phyloP scores from a whole-genome alignment of 2,888 invertebrate species.

The Onchidella celtica region DNA sequence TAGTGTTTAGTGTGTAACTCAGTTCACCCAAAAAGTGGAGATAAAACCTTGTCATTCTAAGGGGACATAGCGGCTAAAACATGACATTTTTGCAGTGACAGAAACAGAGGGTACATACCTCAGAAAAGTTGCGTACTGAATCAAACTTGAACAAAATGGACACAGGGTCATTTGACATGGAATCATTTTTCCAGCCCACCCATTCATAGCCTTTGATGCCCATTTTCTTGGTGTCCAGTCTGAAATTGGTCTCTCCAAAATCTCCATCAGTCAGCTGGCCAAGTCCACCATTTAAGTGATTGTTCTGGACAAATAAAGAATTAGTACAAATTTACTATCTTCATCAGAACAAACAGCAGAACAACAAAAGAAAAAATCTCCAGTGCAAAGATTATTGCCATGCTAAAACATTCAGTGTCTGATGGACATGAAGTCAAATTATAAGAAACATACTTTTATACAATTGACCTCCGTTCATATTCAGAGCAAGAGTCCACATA shows the following conservation, averaged over 20 bases:
- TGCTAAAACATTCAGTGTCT: too few relatives aligned
- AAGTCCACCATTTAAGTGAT: conserved; percentile 86
- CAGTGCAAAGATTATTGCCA: too few relatives aligned
- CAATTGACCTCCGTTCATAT: too few relatives aligned
- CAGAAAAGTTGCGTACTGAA: conserved; percentile 91
- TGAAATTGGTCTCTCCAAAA: conserved; percentile 88
- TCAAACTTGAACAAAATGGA: conserved; percentile 93
- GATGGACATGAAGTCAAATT: too few relatives aligned
- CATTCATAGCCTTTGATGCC: conserved; percentile 88
- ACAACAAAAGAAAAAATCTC: conserved; percentile 6
- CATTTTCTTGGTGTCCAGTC: conserved; percentile 84
- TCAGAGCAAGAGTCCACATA: too few relatives aligned
- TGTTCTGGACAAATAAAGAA: conserved; percentile 57
- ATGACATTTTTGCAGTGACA: too few relatives aligned
- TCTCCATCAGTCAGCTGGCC: conserved; percentile 92
- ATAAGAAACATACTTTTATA: too few relatives aligned
- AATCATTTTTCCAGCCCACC: conserved; percentile 90
- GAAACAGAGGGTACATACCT: too few relatives aligned
- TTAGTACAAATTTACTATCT: neutral
- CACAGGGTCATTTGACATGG: conserved; percentile 85
- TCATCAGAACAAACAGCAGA: neutral
- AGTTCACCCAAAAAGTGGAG: too few relatives aligned
- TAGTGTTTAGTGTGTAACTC: too few relatives aligned
- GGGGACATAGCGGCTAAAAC: too few relatives aligned
- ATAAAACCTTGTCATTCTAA: too few relatives aligned